Percentiles rank a stretch among this genome's conserved stretches.
These are phyloP conservation scores for Taenioides sp. DNA, from an alignment of 2,797 vertebrate genomes.

Conservation along the genomic window DNA sequence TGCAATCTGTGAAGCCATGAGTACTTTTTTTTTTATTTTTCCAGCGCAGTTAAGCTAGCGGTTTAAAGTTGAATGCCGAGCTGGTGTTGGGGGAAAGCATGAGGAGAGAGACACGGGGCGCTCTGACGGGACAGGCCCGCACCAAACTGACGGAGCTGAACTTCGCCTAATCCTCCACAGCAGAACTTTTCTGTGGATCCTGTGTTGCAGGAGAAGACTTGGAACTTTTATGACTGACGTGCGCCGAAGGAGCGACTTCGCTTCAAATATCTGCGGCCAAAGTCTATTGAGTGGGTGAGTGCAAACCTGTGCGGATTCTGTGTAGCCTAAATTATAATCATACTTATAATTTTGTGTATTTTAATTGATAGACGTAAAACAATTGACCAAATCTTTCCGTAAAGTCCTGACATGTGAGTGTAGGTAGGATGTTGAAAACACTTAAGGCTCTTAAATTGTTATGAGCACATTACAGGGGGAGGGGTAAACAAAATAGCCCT, in stretches of 20 bases:
- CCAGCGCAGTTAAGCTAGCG: conserved; percentile 16
- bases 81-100: conserved; percentile 45
- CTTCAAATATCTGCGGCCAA: conserved; percentile 9
- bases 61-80: conserved; percentile 30
- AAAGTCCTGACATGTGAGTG: too few relatives aligned
- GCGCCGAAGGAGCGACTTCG: conserved; percentile 5
- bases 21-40: conserved; percentile 34
- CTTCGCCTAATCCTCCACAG: too few relatives aligned
- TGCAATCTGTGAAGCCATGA: conserved; percentile 14
- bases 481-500: too few relatives aligned
- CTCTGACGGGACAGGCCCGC: conserved; percentile 3
- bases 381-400: too few relatives aligned
- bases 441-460: too few relatives aligned
- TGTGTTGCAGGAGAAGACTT: background rate
- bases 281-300: conserved; percentile 9
- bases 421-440: too few relatives aligned
- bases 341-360: background rate
- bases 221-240: conserved; percentile 3
- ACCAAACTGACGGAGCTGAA: background rate
- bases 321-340: background rate
- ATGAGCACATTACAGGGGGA: background rate
- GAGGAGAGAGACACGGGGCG: conserved; percentile 29
- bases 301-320: background rate
- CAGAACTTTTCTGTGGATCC: background rate
- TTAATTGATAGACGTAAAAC: background rate